These are phyloP conservation scores for Homarus americanus DNA, from an alignment of 1,140 invertebrate genomes.

Conservation along the genomic window DNA sequence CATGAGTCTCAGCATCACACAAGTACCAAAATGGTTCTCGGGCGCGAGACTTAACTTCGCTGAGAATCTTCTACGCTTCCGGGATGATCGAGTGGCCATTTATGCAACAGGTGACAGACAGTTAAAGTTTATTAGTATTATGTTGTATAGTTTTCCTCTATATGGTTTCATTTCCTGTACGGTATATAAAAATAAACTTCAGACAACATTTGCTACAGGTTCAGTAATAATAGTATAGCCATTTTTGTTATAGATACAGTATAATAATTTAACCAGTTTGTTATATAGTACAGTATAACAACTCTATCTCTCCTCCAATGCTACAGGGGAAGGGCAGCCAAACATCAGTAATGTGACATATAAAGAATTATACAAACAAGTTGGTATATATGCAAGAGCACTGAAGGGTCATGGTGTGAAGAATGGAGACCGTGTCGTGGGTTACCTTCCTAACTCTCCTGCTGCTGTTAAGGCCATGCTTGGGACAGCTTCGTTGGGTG, in stretches of 20 bases:
- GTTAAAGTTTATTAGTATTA: neutral
- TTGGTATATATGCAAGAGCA: slow-evolving; percentile 78
- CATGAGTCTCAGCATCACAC: slow-evolving; percentile 52
- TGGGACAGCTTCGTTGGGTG: slow-evolving; percentile 81
- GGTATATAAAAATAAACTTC: too few species aligned
- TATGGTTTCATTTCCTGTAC: neutral
- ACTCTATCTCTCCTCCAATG: neutral
- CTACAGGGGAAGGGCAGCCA: slow-evolving; percentile 77
- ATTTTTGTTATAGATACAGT: too few species aligned
- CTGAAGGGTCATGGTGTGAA: slow-evolving; percentile 78
- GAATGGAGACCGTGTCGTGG: slow-evolving; percentile 80
- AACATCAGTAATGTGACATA: slow-evolving; percentile 77
- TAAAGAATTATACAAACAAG: slow-evolving; percentile 77
- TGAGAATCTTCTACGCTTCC: slow-evolving; percentile 76
- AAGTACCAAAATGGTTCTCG: slow-evolving; percentile 76
- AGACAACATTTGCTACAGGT: too few species aligned
- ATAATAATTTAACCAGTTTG: too few species aligned
- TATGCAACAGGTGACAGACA: slow-evolving; percentile 73
- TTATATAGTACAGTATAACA: neutral
- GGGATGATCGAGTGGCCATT: slow-evolving; percentile 72
- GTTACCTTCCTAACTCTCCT: slow-evolving; percentile 77
- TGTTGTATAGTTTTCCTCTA: neutral
- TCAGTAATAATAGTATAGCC: too few species aligned
- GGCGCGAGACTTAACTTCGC: slow-evolving; percentile 76
- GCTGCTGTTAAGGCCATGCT: slow-evolving; percentile 80